Evolutionary conservation across 2,888 invertebrate species (phyloP).

Genomic region (Esperia sulphurella): DNA sequence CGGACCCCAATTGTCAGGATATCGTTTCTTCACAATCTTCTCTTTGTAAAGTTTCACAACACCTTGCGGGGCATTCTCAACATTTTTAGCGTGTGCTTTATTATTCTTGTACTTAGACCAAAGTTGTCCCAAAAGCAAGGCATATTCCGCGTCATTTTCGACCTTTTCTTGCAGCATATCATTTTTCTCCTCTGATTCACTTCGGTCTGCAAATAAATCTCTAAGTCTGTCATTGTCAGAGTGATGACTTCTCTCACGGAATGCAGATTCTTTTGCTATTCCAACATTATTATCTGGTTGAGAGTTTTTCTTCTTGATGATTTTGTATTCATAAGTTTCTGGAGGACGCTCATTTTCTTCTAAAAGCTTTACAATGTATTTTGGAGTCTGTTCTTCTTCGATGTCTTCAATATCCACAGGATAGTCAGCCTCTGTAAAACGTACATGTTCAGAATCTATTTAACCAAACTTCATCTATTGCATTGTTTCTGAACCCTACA

Average conservation of each 20-base stretch:
- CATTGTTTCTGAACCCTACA: too few species aligned
- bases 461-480: too few species aligned
- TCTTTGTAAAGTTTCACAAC: conserved; percentile 68
- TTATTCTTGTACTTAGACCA: conserved; percentile 79
- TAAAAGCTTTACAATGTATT: conserved; percentile 58
- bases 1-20: conserved; percentile 70
- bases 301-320: conserved; percentile 72
- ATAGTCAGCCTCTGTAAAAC: conserved; percentile 54
- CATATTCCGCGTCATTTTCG: conserved; percentile 74
- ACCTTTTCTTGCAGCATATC: conserved; percentile 38
- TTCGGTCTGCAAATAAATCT: conserved; percentile 59
- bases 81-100: conserved; percentile 49
- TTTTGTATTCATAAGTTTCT: conserved; percentile 77
- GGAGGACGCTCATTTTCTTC: conserved; percentile 65
- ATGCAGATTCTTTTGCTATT: conserved; percentile 58
- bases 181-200: conserved; percentile 48
- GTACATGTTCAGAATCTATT: too few species aligned
- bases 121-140: conserved; percentile 73
- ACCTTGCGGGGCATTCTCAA: conserved; percentile 59
- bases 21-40: conserved; percentile 66
- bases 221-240: conserved; percentile 61
- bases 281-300: conserved; percentile 24
- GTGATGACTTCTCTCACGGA: conserved; percentile 65
- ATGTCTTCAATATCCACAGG: conserved; percentile 52
- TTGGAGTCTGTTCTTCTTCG: conserved; percentile 52